A percentile compares a stretch with the other conserved stretches of the same genome.
These are phyloP conservation scores for Bruchidius siliquastri DNA, from an alignment of 2,888 invertebrate species.

Conservation along the genomic window DNA sequence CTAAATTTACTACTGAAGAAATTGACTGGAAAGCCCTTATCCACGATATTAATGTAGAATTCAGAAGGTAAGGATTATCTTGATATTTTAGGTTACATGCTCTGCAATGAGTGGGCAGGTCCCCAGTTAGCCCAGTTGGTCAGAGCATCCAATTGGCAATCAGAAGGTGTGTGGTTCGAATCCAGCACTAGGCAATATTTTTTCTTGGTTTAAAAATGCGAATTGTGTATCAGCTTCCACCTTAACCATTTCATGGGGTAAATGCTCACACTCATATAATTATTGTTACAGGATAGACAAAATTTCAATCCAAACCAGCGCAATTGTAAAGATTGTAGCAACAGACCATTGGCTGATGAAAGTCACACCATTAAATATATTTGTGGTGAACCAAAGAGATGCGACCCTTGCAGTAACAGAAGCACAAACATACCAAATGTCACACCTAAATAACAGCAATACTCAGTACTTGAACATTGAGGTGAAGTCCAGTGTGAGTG, in stretches of 20 bases:
- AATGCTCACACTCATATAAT: too few species aligned
- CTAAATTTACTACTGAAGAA: constrained; percentile 58
- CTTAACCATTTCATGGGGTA: too few species aligned
- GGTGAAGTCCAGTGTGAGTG: constrained; percentile 61
- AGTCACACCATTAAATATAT: constrained; percentile 67
- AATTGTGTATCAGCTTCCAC: too few species aligned
- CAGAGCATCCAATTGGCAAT: too few species aligned
- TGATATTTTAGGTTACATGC: background rate
- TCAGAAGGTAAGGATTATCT: constrained; percentile 55
- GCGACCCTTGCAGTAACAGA: constrained; percentile 69
- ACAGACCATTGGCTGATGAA: constrained; percentile 88
- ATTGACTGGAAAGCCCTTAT: constrained; percentile 67
- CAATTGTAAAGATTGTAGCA: constrained; percentile 65
- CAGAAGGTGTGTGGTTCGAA: too few species aligned
- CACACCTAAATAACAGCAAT: constrained; percentile 63
- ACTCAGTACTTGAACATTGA: constrained; percentile 80
- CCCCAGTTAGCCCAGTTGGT: too few species aligned
- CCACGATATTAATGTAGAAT: constrained; percentile 67
- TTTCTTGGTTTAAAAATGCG: too few species aligned
- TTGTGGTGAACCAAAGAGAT: constrained; percentile 75
- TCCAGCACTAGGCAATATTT: too few species aligned
- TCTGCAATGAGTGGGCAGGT: too few species aligned
- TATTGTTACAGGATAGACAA: constrained; percentile 63
- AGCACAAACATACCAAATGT: constrained; percentile 68
- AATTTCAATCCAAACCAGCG: constrained; percentile 63